phyloP scores from a whole-genome alignment of 1,140 invertebrate genomes.

The Heliconius hermathena region DNA sequence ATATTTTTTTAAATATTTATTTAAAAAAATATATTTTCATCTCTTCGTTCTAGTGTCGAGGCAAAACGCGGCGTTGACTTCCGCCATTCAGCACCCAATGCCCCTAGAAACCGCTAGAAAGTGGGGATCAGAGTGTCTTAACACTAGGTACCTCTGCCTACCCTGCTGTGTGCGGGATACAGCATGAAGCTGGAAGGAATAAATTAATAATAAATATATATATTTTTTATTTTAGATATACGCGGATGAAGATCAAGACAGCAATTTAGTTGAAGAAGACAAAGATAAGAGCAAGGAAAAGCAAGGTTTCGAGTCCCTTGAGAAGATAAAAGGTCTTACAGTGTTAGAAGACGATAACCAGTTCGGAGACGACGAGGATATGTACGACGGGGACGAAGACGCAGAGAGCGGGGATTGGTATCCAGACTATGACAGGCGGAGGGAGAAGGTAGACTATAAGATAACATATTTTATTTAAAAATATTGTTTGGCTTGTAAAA shows the following conservation, averaged over 20 bases:
- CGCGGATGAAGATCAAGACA: constrained; percentile 66
- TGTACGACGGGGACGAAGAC: constrained; percentile 59
- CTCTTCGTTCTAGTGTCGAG: too few relatives aligned
- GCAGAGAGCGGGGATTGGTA: constrained; percentile 73
- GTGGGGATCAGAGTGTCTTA: too few relatives aligned
- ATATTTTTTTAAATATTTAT: too few relatives aligned
- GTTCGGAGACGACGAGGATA: constrained; percentile 62
- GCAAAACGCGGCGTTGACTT: too few relatives aligned
- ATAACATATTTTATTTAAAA: not conserved
- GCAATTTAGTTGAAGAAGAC: constrained; percentile 43
- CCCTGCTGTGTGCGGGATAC: too few relatives aligned
- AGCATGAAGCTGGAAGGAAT: too few relatives aligned
- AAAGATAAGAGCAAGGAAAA: constrained; percentile 50
- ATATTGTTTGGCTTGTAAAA: too few relatives aligned
- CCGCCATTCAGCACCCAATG: too few relatives aligned
- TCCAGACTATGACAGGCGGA: constrained; percentile 62
- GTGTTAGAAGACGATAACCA: constrained; percentile 65
- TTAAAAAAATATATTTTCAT: too few relatives aligned
- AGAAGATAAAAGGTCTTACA: constrained; percentile 65
- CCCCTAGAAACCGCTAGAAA: too few relatives aligned
- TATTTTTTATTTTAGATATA: constrained; percentile 57
- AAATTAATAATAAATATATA: not conserved
- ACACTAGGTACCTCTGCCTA: too few relatives aligned
- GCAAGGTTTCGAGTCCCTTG: constrained; percentile 50
- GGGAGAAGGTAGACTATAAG: constrained; percentile 49